phyloP scores from a whole-genome alignment of 2,797 vertebrate species.

The Spea hammondii region DNA sequence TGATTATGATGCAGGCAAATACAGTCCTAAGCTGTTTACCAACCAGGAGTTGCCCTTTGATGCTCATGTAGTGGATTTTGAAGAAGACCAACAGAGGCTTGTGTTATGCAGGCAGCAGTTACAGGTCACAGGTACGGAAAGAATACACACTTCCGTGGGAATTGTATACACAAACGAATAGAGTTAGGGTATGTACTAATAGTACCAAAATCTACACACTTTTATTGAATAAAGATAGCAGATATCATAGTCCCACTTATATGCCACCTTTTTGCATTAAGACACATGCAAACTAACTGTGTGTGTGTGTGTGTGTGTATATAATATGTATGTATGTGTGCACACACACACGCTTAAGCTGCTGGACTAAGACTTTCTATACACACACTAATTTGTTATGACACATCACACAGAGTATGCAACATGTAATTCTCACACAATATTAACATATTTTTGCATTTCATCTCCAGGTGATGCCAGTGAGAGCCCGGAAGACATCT shows the following conservation, averaged over 20 bases:
- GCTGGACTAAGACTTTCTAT: no score
- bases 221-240: no score
- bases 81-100: conserved; percentile 84
- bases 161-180: no score
- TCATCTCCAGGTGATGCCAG: conserved; percentile 78
- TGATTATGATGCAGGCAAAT: conserved; percentile 88
- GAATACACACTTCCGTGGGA: no score
- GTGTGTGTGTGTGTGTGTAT: no score
- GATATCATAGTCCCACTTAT: not conserved
- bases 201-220: no score
- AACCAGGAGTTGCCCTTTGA: conserved; percentile 87
- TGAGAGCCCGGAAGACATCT: conserved; percentile 90
- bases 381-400: not conserved
- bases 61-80: conserved; percentile 80
- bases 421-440: not conserved
- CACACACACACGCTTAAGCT: no score
- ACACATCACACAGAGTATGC: not conserved
- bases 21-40: conserved; percentile 85
- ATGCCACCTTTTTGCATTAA: not conserved
- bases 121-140: conserved; percentile 83
- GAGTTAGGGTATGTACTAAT: no score
- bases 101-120: conserved; percentile 84
- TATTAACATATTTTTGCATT: not conserved
- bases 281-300: not conserved
- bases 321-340: no score